A percentile compares a stretch with the other conserved stretches of the same genome.
phyloP scores from a whole-genome alignment of 2,888 invertebrate genomes.

The Orthonevra nobilis region DNA sequence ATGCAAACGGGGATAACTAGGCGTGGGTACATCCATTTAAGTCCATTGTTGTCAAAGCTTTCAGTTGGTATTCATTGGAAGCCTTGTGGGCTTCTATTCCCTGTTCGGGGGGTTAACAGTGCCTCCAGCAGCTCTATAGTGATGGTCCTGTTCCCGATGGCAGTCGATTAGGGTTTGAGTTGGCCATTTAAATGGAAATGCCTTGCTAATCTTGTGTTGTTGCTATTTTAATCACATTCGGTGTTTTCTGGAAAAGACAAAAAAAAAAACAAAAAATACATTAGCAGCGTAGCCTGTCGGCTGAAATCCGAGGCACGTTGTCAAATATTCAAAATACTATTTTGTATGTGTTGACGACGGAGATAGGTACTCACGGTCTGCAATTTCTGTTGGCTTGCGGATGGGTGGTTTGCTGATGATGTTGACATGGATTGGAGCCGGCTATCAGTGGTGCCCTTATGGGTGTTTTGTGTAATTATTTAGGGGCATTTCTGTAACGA shows the following conservation, averaged over 20 bases:
- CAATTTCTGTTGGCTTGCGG: background rate
- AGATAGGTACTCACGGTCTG: constrained; percentile 27
- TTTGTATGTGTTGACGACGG: background rate
- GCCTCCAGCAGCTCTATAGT: constrained; percentile 9
- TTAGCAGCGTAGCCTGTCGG: constrained; percentile 32
- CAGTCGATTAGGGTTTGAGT: background rate
- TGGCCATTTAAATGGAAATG: constrained; percentile 55
- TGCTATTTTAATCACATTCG: constrained; percentile 59
- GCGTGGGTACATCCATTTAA: constrained; percentile 52
- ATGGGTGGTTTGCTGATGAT: background rate
- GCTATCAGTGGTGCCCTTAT: constrained; percentile 72
- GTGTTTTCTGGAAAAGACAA: constrained; percentile 29
- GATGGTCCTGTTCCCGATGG: background rate
- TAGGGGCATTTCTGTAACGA: constrained; percentile 78
- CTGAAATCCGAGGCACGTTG: constrained; percentile 15
- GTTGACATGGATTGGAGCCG: constrained; percentile 7
- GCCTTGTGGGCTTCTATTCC: constrained; percentile 26
- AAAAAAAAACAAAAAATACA: constrained; percentile 28
- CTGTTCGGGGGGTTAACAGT: constrained; percentile 18
- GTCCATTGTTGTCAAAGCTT: constrained; percentile 64
- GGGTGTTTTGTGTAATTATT: constrained; percentile 79
- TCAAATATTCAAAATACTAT: constrained; percentile 35
- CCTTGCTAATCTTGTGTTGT: constrained; percentile 56
- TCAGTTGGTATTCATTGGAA: constrained; percentile 51
- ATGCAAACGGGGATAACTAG: constrained; percentile 37